Base-by-base conservation (phyloP, 2,888 invertebrate genomes). In the Deladenus siricidicola region DNA sequence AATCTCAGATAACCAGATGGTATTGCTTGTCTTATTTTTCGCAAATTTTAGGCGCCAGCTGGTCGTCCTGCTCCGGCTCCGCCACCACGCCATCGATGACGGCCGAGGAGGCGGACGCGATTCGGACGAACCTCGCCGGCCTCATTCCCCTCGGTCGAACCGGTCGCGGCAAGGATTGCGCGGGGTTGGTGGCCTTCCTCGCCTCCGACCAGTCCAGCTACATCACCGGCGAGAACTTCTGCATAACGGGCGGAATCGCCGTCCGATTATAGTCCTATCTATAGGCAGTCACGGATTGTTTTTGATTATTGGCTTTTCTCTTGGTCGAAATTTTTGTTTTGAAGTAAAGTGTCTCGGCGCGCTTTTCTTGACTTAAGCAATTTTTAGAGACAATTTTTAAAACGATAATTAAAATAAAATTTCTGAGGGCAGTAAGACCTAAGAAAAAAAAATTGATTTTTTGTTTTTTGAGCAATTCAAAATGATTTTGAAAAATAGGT, bases 91-190 rank as follows among this genome's bases (percentile, higher is more conserved):
- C 56, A 19, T 42, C 44, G 26, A 34, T 67, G 10, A 52, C 62
- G 50, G 24, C 21, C 4, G 53, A 30, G 23, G 39, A 53, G 19
- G 53, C 53, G 23, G 30, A 53, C 34, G 24, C 24, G 34, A 34
- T 39, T 10, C 29, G 53, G 19, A 19, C 21, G 3, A 30, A 53
- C 6, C 39, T 53, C 17, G 2, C 34, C 10, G n/a, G 59, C 6
- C 65, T 75, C 67, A 75, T 75, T 45, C 74, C 74, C 6, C 42
- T 74, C 28, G 74, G 74, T 42, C 63, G 74, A 45, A 30, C 72
- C 1, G 72, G 68, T 24, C 58, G 68, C 48, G 59, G 65, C 2
- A 51, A 66, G 10, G 74, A 74, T 44, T 63, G 64, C 10, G 68
- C 74, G 17, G 65, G 64, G 3, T 54, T 68, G 21, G 69, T 73